These are phyloP conservation scores for Brachyopa scutellaris DNA, from an alignment of 2,888 invertebrate genomes.

Conservation along the genomic window DNA sequence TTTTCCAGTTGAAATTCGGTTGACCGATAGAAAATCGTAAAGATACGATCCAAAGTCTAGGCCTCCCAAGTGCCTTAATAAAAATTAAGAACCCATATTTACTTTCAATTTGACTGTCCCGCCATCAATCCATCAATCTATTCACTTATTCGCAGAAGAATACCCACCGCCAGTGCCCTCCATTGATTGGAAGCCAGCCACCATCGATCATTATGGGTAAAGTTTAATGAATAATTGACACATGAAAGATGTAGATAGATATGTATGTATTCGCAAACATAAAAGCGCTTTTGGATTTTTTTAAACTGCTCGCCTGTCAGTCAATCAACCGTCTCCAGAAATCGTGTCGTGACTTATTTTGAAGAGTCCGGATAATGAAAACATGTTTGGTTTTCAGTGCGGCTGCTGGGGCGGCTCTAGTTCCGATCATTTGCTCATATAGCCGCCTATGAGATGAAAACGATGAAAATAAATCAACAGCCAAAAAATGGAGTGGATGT, in stretches of 20 bases:
- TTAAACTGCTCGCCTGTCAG: conserved; percentile 6
- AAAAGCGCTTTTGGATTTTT: conserved; percentile 9
- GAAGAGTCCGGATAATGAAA: background rate
- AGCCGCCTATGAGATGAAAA: no score
- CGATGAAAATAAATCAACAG: no score
- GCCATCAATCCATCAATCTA: no score
- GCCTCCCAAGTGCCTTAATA: background rate
- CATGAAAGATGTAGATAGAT: no score
- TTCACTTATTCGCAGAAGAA: background rate
- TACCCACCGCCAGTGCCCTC: background rate
- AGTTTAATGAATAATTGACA: conserved; percentile 11
- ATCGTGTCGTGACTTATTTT: conserved; percentile 3
- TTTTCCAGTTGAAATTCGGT: no score
- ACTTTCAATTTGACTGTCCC: background rate
- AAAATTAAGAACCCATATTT: no score
- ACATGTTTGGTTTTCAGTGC: background rate
- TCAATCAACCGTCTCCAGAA: conserved; percentile 8
- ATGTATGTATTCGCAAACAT: conserved; percentile 3
- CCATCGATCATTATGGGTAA: background rate
- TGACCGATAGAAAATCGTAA: no score
- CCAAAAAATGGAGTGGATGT: no score
- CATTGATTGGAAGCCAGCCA: background rate
- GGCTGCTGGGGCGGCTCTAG: background rate
- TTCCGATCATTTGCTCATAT: no score
- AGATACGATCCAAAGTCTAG: no score